phyloP scores from a whole-genome alignment of 2,113 vertebrate species.

The Meleagris gallopavo region DNA sequence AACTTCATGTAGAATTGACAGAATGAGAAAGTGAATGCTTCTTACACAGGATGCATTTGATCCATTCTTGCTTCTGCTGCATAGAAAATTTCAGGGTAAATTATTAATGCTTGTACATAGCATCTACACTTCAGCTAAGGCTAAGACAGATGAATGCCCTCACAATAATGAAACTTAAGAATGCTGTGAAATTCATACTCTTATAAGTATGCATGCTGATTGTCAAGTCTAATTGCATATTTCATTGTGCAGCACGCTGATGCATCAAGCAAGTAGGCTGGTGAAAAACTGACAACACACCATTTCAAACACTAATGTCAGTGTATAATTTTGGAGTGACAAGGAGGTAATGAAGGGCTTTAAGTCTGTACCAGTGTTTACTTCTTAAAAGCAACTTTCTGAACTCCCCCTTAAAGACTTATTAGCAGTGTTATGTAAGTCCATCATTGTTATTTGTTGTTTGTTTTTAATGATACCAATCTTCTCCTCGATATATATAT shows the following conservation, averaged over 20 bases:
- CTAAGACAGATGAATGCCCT: background rate
- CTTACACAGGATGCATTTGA: background rate
- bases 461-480: background rate
- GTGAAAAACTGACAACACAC: background rate
- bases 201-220: no score
- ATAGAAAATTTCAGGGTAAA: background rate
- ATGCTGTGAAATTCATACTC: background rate
- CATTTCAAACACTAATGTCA: background rate
- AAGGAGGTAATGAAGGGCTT: background rate
- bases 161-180: background rate
- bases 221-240: background rate
- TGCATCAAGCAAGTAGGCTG: background rate
- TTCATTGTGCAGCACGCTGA: background rate
- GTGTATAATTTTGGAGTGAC: background rate
- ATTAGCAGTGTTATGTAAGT: background rate
- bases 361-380: background rate
- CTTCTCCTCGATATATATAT: background rate
- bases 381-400: background rate
- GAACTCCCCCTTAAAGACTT: background rate
- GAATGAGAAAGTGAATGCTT: background rate
- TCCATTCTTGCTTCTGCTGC: background rate
- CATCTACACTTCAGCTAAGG: background rate
- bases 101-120: background rate
- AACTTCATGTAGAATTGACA: background rate
- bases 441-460: background rate